Conservation (phyloP, 2,113 vertebrate species). For the Phylloscopus trochilus region DNA sequence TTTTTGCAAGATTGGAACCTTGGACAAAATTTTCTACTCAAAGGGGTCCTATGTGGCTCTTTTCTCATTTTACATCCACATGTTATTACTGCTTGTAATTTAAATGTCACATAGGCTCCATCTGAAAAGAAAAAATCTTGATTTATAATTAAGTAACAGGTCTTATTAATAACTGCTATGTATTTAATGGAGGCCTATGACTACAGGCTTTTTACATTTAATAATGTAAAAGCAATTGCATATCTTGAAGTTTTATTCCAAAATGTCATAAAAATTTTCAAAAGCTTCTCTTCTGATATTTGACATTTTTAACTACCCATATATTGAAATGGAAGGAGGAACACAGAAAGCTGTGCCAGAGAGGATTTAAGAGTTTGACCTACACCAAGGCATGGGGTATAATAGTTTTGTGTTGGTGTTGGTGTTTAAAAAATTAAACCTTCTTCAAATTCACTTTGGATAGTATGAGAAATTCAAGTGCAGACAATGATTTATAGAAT, state of each 20-base stretch:
- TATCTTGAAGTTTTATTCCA: background rate
- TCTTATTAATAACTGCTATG: background rate
- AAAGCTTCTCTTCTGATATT: background rate
- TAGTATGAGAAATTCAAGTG: background rate
- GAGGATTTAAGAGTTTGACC: background rate
- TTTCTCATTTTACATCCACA: background rate
- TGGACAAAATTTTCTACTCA: background rate
- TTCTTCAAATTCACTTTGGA: background rate
- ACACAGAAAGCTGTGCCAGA: background rate
- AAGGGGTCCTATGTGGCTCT: background rate
- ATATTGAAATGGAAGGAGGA: background rate
- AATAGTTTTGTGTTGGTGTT: background rate
- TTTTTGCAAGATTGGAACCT: background rate
- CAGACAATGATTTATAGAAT: background rate
- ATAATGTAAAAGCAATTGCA: background rate
- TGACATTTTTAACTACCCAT: background rate
- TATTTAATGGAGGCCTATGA: background rate
- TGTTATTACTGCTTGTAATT: background rate
- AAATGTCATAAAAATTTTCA: background rate
- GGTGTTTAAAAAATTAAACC: background rate
- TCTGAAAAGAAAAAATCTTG: background rate
- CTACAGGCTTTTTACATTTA: background rate
- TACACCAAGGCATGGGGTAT: background rate
- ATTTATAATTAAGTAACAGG: background rate
- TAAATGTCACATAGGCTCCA: background rate